Evolutionary conservation across 2,797 vertebrate species (phyloP), one percentile per base, ranked within the genome.

Genomic region (Danio jaintianensis): DNA sequence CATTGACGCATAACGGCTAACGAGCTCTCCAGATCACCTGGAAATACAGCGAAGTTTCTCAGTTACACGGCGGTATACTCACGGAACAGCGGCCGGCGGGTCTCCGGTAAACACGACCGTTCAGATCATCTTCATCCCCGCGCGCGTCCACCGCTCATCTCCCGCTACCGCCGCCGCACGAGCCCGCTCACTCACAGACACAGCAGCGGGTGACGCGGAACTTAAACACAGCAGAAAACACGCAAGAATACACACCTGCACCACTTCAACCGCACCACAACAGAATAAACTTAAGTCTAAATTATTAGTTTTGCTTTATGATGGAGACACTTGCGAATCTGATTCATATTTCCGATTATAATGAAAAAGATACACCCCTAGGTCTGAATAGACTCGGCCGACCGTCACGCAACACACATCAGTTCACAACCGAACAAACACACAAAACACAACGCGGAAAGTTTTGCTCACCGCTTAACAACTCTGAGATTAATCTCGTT

Each of bases 201-300:
- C 42, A 48, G 6, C 5, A 3, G 48, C 18, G 67, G 77, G 78
- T 48, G 10, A 71, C 15, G 11, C 68, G 58, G 78, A 64, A 72
- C 15, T 6, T 6, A 0, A 45, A 12, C 0, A 52, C 48, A 13
- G 16, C 45, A 47, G 38, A 6, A 8, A 5, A 40, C 66, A 50
- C 12, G 5, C 16, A 56, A 5, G 42, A 52, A 52, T 20, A 53
- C 56, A n/a, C n/a, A 3, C 2, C 1, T 12, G 18, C 15, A 59
- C 45, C 11, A 29, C 45, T 42, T 16, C 1, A 52, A 0, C 20
- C n/a, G 7, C 56, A 3, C 0, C 16, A 9, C 0, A 29, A 3
- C 18, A 7, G 4, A 0, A n/a, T 7, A 5, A 1, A 0, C 0
- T 1, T 0, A 1, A 12, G 1, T 52, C 0, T 10, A 0, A 42